These are phyloP conservation scores for Forficula auricularia DNA, from an alignment of 1,140 invertebrate species.

Conservation along the genomic window DNA sequence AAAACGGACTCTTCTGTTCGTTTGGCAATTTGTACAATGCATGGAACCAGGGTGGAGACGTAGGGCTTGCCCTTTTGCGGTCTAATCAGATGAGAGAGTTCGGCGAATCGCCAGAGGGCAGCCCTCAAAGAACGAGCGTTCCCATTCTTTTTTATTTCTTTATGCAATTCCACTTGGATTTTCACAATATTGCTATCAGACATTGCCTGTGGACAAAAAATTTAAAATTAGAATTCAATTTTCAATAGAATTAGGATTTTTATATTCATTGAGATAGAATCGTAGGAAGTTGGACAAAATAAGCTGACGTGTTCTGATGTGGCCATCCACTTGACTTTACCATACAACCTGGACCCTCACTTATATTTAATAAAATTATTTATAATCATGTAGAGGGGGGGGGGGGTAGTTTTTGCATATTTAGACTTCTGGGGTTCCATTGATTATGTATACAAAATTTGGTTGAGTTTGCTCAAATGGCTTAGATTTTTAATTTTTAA, in stretches of 20 bases:
- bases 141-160: constrained; percentile 64
- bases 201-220: constrained; percentile 38
- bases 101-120: constrained; percentile 54
- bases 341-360: too few relatives aligned
- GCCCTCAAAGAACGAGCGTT: constrained; percentile 45
- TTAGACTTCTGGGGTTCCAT: too few relatives aligned
- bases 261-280: too few relatives aligned
- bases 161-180: constrained; percentile 60
- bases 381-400: too few relatives aligned
- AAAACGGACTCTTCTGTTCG: constrained; percentile 53
- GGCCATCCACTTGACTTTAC: too few relatives aligned
- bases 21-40: constrained; percentile 43
- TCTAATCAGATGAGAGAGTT: constrained; percentile 41
- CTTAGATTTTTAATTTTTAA: too few relatives aligned
- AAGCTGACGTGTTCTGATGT: too few relatives aligned
- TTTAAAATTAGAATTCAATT: constrained; percentile 10
- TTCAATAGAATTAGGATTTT: background rate
- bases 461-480: too few relatives aligned
- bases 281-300: too few relatives aligned
- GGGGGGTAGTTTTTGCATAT: too few relatives aligned
- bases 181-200: constrained; percentile 45
- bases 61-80: constrained; percentile 61
- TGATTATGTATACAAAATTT: too few relatives aligned
- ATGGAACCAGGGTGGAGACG: constrained; percentile 51
- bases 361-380: too few relatives aligned